Percentiles rank a stretch among this genome's conserved stretches.
Conservation (phyloP, 2,113 vertebrate species). For the Origma solitaria region DNA sequence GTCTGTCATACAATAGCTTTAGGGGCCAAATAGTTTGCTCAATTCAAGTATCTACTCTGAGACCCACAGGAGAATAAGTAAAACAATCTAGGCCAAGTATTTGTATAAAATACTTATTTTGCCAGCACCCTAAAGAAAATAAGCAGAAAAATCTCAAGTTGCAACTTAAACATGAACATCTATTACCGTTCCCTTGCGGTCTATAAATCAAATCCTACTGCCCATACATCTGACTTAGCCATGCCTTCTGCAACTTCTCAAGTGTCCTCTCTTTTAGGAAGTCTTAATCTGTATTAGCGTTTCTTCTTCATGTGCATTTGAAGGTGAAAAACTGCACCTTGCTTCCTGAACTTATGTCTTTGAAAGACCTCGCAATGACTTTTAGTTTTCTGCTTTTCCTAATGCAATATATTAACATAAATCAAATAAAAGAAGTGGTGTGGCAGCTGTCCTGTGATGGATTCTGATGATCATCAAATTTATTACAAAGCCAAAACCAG, state of each 20-base stretch:
- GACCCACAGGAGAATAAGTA: neutral
- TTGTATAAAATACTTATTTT: slow-evolving; percentile 29
- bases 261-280: neutral
- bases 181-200: neutral
- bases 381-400: neutral
- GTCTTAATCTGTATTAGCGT: neutral
- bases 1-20: slow-evolving; percentile 4
- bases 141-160: slow-evolving; percentile 48
- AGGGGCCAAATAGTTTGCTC: neutral
- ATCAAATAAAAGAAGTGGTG: neutral
- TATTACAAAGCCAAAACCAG: neutral
- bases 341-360: neutral
- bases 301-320: neutral
- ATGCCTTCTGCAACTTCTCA: neutral
- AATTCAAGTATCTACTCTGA: neutral
- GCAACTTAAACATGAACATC: neutral
- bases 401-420: neutral
- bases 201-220: slow-evolving; percentile 2
- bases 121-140: slow-evolving; percentile 32
- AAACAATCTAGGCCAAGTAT: slow-evolving; percentile 11
- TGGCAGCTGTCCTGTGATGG: neutral
- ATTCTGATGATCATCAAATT: neutral
- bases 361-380: neutral
- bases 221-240: neutral
- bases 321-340: neutral